phyloP scores from a whole-genome alignment of 2,888 invertebrate genomes.

The Watsonalla binaria region DNA sequence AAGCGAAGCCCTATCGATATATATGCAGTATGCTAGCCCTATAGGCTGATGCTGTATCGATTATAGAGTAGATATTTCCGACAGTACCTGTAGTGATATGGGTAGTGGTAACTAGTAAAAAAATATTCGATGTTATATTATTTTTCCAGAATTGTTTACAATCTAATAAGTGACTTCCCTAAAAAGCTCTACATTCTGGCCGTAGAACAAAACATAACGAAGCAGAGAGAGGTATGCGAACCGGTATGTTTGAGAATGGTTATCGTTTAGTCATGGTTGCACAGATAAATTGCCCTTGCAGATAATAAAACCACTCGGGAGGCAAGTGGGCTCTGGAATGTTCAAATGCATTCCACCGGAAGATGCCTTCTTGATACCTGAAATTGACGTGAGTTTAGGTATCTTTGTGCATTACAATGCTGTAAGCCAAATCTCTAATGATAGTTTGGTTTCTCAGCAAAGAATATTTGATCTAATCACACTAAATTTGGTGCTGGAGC shows the following conservation, averaged over 20 bases:
- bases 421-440: neutral
- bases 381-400: conserved; percentile 51
- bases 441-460: conserved; percentile 60
- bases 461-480: conserved; percentile 75
- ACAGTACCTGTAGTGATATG: too few species aligned
- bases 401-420: conserved; percentile 2
- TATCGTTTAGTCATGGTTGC: too few species aligned
- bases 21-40: too few species aligned
- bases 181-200: conserved; percentile 80
- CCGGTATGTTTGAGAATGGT: too few species aligned
- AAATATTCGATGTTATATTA: neutral
- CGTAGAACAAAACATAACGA: conserved; percentile 78
- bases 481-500: conserved; percentile 79
- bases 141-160: conserved; percentile 62
- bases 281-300: conserved; percentile 26
- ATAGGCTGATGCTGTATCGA: too few species aligned
- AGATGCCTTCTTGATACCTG: conserved; percentile 78
- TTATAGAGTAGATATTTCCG: too few species aligned
- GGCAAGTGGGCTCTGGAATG: conserved; percentile 72
- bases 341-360: conserved; percentile 74
- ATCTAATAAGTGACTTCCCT: conserved; percentile 73
- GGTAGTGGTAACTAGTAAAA: neutral
- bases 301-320: conserved; percentile 79
- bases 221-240: conserved; percentile 57
- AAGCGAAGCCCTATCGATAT: too few species aligned